Evolutionary conservation across 2,113 vertebrate genomes (phyloP).

Genomic region (Erythrocercus mccallii): DNA sequence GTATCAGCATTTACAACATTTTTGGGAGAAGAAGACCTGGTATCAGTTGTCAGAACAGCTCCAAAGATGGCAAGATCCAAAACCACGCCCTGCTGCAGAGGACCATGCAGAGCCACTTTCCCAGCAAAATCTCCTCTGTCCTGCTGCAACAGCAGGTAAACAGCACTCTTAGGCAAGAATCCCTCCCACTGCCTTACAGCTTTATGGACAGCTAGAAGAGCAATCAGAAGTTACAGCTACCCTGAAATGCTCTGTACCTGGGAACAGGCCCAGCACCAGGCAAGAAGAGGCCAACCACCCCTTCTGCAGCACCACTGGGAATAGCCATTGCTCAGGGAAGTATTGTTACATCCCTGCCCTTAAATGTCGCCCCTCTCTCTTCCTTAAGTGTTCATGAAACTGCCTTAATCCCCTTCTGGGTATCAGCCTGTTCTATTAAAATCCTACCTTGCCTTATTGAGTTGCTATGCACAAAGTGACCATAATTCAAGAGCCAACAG

Average conservation of each 20-base stretch:
- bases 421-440: conserved; percentile 28
- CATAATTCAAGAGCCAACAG: conserved; percentile 45
- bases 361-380: neutral
- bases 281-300: neutral
- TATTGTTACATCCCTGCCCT: neutral
- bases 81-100: neutral
- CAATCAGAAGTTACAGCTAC: neutral
- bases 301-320: neutral
- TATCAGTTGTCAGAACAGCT: neutral
- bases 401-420: neutral
- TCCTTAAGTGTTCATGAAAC: neutral
- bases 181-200: neutral
- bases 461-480: neutral
- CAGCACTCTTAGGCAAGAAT: neutral
- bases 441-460: neutral
- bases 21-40: neutral
- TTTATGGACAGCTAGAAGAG: neutral
- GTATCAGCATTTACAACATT: neutral
- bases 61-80: neutral
- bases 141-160: neutral
- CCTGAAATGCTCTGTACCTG: neutral
- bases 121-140: neutral
- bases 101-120: neutral
- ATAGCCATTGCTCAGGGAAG: neutral
- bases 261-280: neutral